Percentiles rank a stretch among this genome's conserved stretches.
These are phyloP conservation scores for Myotis planiceps DNA, from an alignment of 2,797 vertebrate species.

Conservation along the genomic window DNA sequence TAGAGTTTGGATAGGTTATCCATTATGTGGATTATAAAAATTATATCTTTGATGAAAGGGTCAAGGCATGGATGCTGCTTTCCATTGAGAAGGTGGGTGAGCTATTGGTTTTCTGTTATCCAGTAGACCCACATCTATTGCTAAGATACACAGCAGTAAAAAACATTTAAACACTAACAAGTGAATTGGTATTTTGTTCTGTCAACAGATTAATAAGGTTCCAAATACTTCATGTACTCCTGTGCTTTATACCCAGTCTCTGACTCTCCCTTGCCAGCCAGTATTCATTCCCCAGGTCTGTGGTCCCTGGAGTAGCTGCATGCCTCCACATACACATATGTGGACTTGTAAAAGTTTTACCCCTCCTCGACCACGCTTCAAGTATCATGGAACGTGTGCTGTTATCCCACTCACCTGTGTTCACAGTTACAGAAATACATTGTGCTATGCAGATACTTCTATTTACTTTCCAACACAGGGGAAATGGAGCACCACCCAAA, in stretches of 20 bases:
- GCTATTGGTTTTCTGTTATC: not conserved
- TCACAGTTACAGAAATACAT: not conserved
- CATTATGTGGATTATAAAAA: not conserved
- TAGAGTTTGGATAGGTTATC: not conserved
- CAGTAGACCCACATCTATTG: not conserved
- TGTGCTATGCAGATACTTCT: not conserved
- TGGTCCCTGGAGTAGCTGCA: not conserved
- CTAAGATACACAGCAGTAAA: not conserved
- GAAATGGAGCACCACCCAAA: not conserved
- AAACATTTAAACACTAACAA: not conserved
- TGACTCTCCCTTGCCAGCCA: not conserved
- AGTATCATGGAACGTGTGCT: not conserved
- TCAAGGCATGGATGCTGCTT: not conserved
- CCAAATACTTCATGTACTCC: not conserved
- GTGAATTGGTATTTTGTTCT: not conserved
- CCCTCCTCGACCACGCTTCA: not conserved
- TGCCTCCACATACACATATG: accelerated
- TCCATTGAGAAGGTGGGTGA: not conserved
- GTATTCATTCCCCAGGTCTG: not conserved
- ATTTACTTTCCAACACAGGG: not conserved
- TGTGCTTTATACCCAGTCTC: not conserved
- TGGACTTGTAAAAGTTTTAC: not conserved
- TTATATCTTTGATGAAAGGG: not conserved
- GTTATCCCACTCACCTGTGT: not conserved
- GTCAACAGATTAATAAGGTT: not conserved